Evolutionary conservation across 2,888 invertebrate species (phyloP).

Genomic region (Sepioteuthis lessoniana): DNA sequence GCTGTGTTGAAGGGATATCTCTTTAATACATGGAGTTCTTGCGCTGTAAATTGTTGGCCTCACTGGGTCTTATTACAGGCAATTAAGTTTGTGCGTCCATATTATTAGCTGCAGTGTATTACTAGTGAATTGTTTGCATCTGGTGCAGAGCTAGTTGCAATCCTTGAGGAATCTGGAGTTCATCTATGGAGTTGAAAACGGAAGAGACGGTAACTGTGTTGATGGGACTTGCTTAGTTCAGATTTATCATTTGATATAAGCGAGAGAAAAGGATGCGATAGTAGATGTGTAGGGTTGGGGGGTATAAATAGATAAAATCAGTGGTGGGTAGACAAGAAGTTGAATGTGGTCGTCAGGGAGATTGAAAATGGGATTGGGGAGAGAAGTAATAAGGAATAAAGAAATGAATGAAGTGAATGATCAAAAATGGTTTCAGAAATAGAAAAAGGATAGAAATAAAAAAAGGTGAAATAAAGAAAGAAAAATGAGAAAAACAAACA

Average conservation of each 20-base stretch:
- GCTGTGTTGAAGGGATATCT: neutral
- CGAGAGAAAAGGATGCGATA: neutral
- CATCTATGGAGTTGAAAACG: neutral
- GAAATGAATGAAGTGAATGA: no score
- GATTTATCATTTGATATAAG: neutral
- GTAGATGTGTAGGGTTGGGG: neutral
- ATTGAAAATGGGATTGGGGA: no score
- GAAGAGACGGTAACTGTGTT: neutral
- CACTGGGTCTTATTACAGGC: neutral
- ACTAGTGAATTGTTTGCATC: neutral
- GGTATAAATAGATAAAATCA: neutral
- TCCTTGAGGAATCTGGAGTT: neutral
- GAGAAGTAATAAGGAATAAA: no score
- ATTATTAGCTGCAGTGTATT: neutral
- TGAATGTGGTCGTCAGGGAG: no score
- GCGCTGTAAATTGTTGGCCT: neutral
- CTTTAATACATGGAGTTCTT: neutral
- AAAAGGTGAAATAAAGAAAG: no score
- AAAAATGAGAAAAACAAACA: no score
- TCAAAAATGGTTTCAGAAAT: no score
- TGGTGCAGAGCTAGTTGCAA: neutral
- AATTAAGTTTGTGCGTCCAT: neutral
- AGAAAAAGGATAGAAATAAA: no score
- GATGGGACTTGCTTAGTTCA: neutral
- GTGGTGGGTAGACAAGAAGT: neutral